Evolutionary conservation across 2,113 vertebrate genomes (phyloP).

Genomic region (Tragelaphus buxtoni): DNA sequence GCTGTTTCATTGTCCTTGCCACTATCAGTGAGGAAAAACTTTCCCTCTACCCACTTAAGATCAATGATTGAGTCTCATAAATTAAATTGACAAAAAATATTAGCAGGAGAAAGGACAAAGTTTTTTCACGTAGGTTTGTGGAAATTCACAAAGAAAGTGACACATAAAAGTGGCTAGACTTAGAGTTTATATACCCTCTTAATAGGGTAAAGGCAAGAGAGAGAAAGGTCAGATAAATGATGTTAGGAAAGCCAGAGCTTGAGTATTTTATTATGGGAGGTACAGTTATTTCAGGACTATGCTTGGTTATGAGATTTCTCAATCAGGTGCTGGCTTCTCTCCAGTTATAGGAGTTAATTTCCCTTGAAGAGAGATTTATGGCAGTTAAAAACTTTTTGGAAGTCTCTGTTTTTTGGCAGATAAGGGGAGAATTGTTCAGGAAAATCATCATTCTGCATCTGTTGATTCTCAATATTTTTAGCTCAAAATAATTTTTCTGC

Average conservation of each 20-base stretch:
- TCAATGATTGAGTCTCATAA: neutral
- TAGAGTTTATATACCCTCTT: neutral
- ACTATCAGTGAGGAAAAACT: neutral
- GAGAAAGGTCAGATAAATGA: neutral
- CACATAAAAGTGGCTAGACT: neutral
- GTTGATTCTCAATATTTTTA: neutral
- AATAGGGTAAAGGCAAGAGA: neutral
- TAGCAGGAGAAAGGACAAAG: neutral
- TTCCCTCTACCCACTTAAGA: neutral
- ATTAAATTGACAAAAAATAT: neutral
- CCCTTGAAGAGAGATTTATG: neutral
- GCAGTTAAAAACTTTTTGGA: neutral
- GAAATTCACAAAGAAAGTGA: neutral
- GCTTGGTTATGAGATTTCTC: neutral
- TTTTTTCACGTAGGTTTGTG: neutral
- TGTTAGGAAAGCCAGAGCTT: neutral
- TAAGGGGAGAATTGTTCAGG: neutral
- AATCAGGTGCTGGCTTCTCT: neutral
- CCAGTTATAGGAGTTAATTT: neutral
- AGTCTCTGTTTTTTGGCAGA: neutral
- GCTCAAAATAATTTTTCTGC: neutral
- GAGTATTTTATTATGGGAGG: neutral
- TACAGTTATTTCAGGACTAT: accelerated
- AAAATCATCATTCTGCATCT: neutral
- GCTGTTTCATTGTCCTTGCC: neutral